Percentiles rank a stretch among this genome's conserved stretches.
Conservation (phyloP, 2,113 vertebrate species). For the Triplophysa tibetana region DNA sequence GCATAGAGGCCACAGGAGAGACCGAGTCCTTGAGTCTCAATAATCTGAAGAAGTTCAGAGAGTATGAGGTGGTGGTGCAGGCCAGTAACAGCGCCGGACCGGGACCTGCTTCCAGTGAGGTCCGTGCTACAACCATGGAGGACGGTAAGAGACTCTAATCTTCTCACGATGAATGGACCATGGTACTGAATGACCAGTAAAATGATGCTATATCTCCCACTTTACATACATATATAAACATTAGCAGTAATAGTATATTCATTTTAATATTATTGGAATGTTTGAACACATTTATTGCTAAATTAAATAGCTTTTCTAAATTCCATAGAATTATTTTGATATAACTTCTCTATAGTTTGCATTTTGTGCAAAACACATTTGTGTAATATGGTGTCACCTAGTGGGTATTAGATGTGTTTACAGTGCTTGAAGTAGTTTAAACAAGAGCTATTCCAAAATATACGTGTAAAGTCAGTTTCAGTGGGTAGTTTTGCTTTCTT, state of each 20-base stretch:
- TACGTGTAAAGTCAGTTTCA: not conserved
- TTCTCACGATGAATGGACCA: not conserved
- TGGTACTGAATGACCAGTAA: not conserved
- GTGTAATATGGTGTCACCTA: constrained; percentile 56
- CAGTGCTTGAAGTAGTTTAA: not conserved
- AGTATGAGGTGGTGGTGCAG: constrained; percentile 97
- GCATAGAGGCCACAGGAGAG: constrained; percentile 92
- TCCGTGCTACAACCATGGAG: constrained; percentile 93
- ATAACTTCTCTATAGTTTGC: not conserved
- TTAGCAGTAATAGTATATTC: too few species aligned
- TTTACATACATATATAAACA: too few species aligned
- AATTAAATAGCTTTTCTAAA: too few species aligned
- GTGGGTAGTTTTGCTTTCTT: not conserved
- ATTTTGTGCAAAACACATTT: not conserved
- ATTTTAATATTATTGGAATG: too few species aligned
- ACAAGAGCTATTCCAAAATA: not conserved
- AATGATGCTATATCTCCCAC: not conserved
- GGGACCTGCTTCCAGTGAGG: constrained; percentile 95
- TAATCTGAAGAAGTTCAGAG: constrained; percentile 96
- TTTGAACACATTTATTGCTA: too few species aligned
- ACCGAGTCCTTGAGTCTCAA: constrained; percentile 91
- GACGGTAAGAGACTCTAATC: constrained; percentile 78
- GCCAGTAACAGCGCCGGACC: constrained; percentile 95
- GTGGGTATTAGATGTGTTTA: constrained; percentile 54
- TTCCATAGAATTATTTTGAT: not conserved